A percentile compares a stretch with the other conserved stretches of the same genome.
These are phyloP conservation scores for Strigamia maritima DNA, from an alignment of 2,888 invertebrate species.

Conservation along the genomic window DNA sequence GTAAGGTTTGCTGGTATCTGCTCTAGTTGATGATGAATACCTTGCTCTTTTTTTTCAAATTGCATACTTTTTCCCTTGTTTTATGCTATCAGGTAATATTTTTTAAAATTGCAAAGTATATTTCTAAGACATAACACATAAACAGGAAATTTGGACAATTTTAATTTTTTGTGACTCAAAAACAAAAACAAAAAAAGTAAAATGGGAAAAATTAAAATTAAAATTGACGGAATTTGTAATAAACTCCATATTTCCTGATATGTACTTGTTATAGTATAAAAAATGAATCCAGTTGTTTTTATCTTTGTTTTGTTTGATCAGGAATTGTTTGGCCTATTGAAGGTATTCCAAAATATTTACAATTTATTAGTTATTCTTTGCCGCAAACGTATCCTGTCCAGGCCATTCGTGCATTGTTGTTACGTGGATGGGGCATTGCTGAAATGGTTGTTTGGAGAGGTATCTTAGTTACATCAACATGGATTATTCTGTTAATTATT, in stretches of 20 bases:
- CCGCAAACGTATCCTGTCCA: conserved; percentile 78
- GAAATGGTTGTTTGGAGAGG: conserved; percentile 71
- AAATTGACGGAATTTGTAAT: too few relatives aligned
- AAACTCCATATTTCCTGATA: too few relatives aligned
- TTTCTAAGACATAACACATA: too few relatives aligned
- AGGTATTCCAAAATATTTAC: conserved; percentile 82
- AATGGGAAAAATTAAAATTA: too few relatives aligned
- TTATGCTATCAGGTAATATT: conserved; percentile 52
- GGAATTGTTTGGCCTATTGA: conserved; percentile 97
- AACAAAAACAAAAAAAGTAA: too few relatives aligned
- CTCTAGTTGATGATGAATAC: not conserved
- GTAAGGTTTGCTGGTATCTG: not conserved
- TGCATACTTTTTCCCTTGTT: conserved; percentile 59
- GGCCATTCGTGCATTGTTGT: conserved; percentile 70
- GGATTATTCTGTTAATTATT: conserved; percentile 50
- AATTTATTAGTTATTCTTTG: conserved; percentile 59
- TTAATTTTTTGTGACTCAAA: too few relatives aligned
- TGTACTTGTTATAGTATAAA: too few relatives aligned
- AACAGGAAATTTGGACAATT: too few relatives aligned
- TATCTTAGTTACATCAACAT: conserved; percentile 55
- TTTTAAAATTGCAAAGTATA: too few relatives aligned
- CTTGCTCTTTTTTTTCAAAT: not conserved
- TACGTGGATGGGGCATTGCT: conserved; percentile 68
- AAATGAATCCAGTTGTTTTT: too few relatives aligned
- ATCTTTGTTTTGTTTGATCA: conserved; percentile 50